Evolutionary conservation across 2,113 vertebrate genomes (phyloP).

Genomic region (Onychostruthus taczanowskii): DNA sequence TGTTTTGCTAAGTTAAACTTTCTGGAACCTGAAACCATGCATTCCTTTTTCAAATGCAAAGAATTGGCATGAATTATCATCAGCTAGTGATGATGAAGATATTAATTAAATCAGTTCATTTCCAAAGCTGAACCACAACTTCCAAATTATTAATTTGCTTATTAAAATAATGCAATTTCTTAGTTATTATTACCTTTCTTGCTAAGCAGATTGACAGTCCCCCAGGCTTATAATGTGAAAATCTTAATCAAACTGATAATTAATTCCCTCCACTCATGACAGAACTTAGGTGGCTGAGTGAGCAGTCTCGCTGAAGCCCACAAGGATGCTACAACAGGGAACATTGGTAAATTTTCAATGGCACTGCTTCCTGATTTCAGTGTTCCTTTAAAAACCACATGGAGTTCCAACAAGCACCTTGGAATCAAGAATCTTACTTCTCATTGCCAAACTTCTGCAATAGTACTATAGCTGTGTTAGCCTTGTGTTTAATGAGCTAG

Average conservation of each 20-base stretch:
- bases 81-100: background rate
- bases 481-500: background rate
- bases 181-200: background rate
- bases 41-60: background rate
- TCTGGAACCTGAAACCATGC: background rate
- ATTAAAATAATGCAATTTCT: background rate
- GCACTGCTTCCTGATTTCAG: background rate
- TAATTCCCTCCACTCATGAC: background rate
- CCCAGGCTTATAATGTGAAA: background rate
- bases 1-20: background rate
- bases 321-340: background rate
- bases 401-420: background rate
- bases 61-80: background rate
- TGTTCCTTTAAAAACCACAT: background rate
- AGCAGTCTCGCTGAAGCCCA: background rate
- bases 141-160: background rate
- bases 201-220: background rate
- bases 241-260: background rate
- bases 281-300: background rate
- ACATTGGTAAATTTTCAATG: background rate
- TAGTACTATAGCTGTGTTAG: background rate
- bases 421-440: background rate
- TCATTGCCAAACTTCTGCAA: background rate
- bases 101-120: background rate
- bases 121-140: background rate